Percentiles rank a stretch among this genome's conserved stretches.
These are phyloP conservation scores for Hoplias malabaricus DNA, from an alignment of 2,113 vertebrate genomes.

Conservation along the genomic window DNA sequence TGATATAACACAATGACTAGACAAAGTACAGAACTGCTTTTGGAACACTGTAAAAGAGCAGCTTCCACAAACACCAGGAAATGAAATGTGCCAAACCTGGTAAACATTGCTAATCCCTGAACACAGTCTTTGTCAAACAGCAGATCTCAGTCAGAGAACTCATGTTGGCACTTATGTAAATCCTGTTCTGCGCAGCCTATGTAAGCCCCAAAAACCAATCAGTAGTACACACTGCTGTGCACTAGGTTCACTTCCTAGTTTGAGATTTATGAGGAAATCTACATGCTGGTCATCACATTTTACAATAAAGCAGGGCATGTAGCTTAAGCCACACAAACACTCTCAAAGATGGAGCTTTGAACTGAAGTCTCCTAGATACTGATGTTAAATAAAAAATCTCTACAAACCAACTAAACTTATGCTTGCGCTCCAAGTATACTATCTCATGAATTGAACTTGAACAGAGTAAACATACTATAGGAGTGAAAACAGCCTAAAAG, in stretches of 20 bases:
- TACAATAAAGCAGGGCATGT: background rate
- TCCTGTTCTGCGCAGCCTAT: background rate
- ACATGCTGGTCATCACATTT: background rate
- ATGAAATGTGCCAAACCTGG: background rate
- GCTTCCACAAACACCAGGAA: background rate
- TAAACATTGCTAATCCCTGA: background rate
- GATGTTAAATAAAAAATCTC: background rate
- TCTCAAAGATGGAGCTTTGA: background rate
- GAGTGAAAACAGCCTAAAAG: too few relatives aligned
- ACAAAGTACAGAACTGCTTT: background rate
- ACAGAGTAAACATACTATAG: too few relatives aligned
- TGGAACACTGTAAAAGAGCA: background rate
- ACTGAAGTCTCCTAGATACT: background rate
- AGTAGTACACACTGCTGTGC: background rate
- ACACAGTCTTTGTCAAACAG: constrained; percentile 8
- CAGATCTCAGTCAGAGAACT: background rate
- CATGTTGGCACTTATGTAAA: background rate
- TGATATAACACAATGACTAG: too few relatives aligned
- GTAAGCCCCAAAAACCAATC: background rate
- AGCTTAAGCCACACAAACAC: background rate
- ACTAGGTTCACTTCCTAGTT: background rate
- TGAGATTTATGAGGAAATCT: background rate
- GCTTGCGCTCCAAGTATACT: too few relatives aligned
- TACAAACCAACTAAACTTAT: too few relatives aligned
- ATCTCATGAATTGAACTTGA: too few relatives aligned